These are phyloP conservation scores for Brachionus calyciflorus DNA, from an alignment of 1,140 invertebrate species.

Conservation along the genomic window DNA sequence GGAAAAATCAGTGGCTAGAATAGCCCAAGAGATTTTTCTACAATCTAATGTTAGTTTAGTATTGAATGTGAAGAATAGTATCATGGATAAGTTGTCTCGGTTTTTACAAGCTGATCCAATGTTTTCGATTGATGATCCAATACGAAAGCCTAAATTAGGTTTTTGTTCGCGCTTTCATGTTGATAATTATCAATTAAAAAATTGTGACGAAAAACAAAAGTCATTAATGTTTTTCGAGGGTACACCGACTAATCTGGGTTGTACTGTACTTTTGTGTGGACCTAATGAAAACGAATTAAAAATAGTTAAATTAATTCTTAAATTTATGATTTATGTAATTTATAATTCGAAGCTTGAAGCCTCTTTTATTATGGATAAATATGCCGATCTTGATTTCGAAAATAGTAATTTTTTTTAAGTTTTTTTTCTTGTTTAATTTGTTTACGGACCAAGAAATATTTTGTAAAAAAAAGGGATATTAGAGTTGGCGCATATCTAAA, in stretches of 20 bases:
- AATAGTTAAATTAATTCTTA: conserved; percentile 67
- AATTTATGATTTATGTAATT: conserved; percentile 76
- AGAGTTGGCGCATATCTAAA: too few species aligned
- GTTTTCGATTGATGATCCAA: conserved; percentile 81
- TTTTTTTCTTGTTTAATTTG: too few species aligned
- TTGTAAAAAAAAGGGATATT: too few species aligned
- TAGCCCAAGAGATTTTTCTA: conserved; percentile 81
- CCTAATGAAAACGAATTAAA: conserved; percentile 72
- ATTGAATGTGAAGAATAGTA: conserved; percentile 77
- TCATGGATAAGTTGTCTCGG: conserved; percentile 77
- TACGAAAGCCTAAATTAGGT: conserved; percentile 77
- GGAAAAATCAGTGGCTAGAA: conserved; percentile 76
- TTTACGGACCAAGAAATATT: too few species aligned
- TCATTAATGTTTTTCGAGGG: conserved; percentile 91
- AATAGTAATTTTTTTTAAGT: conserved; percentile 65
- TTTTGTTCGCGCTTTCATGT: conserved; percentile 81
- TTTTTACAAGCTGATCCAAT: conserved; percentile 81
- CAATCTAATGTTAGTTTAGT: conserved; percentile 77
- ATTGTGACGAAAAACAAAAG: conserved; percentile 68
- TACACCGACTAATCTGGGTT: conserved; percentile 78
- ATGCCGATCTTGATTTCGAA: conserved; percentile 77
- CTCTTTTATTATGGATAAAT: conserved; percentile 81
- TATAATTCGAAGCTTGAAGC: conserved; percentile 88
- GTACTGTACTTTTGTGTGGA: conserved; percentile 82
- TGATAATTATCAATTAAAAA: conserved; percentile 61